These are phyloP conservation scores for human (Homo sapiens) DNA, from an alignment of 2,113 vertebrate genomes.

Conservation along the genomic window DNA sequence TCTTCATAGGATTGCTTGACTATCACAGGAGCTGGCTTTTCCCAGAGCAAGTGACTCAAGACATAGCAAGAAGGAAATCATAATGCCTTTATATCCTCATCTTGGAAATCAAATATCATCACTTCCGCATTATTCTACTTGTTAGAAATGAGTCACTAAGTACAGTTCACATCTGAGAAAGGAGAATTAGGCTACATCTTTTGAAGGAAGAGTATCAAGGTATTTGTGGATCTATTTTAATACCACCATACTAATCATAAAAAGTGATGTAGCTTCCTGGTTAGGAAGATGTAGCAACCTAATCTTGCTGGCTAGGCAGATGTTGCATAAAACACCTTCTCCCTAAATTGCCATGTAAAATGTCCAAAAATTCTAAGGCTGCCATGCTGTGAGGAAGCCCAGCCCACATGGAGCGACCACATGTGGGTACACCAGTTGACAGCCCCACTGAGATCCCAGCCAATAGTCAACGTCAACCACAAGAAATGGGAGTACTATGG, in stretches of 20 bases:
- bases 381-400: not conserved
- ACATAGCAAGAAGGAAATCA: not conserved
- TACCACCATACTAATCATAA: not conserved
- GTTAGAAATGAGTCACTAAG: not conserved
- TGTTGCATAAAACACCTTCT: not conserved
- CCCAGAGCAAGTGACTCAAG: not conserved
- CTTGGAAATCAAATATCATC: not conserved
- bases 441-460: not conserved
- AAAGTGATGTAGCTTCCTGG: not conserved
- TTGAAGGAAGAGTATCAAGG: not conserved
- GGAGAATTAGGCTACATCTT: not conserved
- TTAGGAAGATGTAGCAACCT: not conserved
- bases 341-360: not conserved
- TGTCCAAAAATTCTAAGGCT: not conserved
- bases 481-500: not conserved
- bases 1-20: not conserved
- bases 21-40: not conserved
- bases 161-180: not conserved
- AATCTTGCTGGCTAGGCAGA: not conserved
- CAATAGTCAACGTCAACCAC: not conserved
- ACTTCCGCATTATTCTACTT: not conserved
- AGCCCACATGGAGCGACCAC: not conserved
- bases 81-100: not conserved
- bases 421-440: not conserved
- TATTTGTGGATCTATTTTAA: not conserved